Evolutionary conservation across 2,888 invertebrate genomes (phyloP).

Genomic region (Mactromeris polynyma): DNA sequence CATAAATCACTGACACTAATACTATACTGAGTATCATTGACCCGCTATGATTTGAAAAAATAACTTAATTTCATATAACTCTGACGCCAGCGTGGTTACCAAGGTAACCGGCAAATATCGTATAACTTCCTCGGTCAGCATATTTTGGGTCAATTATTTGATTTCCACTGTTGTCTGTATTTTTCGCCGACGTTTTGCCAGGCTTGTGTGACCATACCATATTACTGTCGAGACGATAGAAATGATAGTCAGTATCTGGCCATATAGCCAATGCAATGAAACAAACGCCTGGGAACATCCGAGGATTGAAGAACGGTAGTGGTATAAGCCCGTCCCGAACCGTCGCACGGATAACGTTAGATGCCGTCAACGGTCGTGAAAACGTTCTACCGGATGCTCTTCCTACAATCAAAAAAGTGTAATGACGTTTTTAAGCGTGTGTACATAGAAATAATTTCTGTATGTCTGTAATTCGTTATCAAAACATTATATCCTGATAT

Average conservation of each 20-base stretch:
- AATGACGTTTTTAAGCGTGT: not conserved
- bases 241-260: slow-evolving; percentile 66
- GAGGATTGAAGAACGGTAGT: slow-evolving; percentile 40
- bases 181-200: slow-evolving; percentile 55
- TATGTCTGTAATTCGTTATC: no score
- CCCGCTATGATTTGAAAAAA: no score
- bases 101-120: slow-evolving; percentile 56
- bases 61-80: slow-evolving; percentile 17
- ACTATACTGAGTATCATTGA: no score
- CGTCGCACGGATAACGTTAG: slow-evolving; percentile 42
- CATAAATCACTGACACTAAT: no score
- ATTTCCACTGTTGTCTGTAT: slow-evolving; percentile 57
- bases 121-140: slow-evolving; percentile 59
- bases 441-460: no score
- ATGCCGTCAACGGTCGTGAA: slow-evolving; percentile 21
- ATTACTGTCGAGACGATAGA: slow-evolving; percentile 63
- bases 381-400: slow-evolving; percentile 49
- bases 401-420: slow-evolving; percentile 26
- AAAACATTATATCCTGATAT: no score
- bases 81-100: slow-evolving; percentile 42
- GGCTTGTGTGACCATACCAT: slow-evolving; percentile 64
- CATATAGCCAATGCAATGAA: slow-evolving; percentile 61
- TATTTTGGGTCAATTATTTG: slow-evolving; percentile 55
- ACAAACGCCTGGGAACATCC: slow-evolving; percentile 22
- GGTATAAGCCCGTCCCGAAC: slow-evolving; percentile 56